These are phyloP conservation scores for Hyperoplus lanceolatus DNA, from an alignment of 2,797 vertebrate genomes.

Conservation along the genomic window DNA sequence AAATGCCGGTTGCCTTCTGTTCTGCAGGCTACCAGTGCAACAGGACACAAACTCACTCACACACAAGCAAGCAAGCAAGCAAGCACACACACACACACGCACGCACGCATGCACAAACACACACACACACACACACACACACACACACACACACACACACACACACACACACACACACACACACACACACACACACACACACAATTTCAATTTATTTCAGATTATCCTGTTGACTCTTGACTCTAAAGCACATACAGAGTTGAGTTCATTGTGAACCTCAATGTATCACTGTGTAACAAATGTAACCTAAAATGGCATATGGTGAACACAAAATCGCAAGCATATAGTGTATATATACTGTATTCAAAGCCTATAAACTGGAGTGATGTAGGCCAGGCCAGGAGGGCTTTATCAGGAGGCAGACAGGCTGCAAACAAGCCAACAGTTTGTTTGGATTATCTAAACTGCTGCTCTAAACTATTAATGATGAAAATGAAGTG, in stretches of 20 bases:
- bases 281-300: no score
- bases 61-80: background rate
- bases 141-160: conserved; percentile 4
- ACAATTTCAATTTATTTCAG: background rate
- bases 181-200: background rate
- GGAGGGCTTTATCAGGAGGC: background rate
- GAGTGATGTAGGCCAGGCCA: background rate
- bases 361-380: background rate
- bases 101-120: background rate
- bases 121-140: conserved; percentile 1
- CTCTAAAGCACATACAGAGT: no score
- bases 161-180: conserved; percentile 1
- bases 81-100: background rate
- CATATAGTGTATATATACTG: no score
- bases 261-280: no score
- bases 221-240: no score
- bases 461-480: background rate
- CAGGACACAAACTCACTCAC: conserved; percentile 18
- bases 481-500: background rate
- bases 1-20: conserved; percentile 36
- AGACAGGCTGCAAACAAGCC: background rate
- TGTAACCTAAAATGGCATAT: no score
- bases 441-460: background rate
- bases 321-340: no score
- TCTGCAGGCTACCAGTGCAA: conserved; percentile 23